Evolutionary conservation across 2,888 invertebrate genomes (phyloP).

Genomic region (Selenia dentaria): DNA sequence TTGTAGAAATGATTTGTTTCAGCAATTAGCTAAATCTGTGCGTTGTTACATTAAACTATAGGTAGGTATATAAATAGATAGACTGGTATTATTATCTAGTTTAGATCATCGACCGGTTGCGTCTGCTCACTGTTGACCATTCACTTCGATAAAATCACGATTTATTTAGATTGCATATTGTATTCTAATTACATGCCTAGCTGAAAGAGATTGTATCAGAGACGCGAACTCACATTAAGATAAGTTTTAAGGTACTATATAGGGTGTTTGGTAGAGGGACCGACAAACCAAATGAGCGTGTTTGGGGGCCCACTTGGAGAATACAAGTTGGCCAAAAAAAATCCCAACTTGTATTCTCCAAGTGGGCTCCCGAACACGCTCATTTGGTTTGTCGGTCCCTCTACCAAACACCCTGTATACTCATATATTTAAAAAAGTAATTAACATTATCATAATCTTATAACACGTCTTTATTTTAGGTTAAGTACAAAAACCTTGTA

Average conservation of each 20-base stretch:
- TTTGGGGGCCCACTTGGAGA: too few relatives aligned
- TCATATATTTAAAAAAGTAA: too few relatives aligned
- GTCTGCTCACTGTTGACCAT: constrained; percentile 26
- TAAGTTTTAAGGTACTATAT: background rate
- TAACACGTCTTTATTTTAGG: too few relatives aligned
- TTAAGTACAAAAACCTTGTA: too few relatives aligned
- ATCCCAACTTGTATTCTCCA: too few relatives aligned
- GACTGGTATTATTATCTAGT: constrained; percentile 34
- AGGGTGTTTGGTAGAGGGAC: too few relatives aligned
- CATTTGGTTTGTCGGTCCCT: too few relatives aligned
- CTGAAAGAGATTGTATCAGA: background rate
- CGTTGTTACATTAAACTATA: constrained; percentile 8
- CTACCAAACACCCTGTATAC: too few relatives aligned
- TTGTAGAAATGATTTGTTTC: constrained; percentile 18
- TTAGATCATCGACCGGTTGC: constrained; percentile 41
- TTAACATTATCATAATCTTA: too few relatives aligned
- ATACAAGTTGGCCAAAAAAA: too few relatives aligned
- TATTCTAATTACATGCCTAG: constrained; percentile 21
- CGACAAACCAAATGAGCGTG: too few relatives aligned
- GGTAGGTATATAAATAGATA: background rate
- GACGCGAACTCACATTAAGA: background rate
- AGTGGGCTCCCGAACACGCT: too few relatives aligned
- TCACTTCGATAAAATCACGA: constrained; percentile 21
- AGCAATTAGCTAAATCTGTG: constrained; percentile 31
- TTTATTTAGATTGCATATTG: constrained; percentile 17